These are phyloP conservation scores for Liasis olivaceus DNA, from an alignment of 2,797 vertebrate species.

Conservation along the genomic window DNA sequence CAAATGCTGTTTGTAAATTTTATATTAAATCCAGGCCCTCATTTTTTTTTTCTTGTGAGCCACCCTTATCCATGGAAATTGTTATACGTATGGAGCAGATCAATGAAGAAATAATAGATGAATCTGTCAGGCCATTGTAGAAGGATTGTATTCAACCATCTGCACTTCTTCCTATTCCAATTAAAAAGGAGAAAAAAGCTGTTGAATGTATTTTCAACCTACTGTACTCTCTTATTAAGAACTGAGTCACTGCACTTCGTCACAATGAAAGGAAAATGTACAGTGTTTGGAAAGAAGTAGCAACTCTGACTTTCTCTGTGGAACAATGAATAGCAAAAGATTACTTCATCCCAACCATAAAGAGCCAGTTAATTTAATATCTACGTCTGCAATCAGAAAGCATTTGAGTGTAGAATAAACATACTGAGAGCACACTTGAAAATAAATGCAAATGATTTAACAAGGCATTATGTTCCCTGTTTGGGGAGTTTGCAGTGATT, in stretches of 20 bases:
- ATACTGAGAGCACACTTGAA: not conserved
- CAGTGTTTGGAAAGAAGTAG: not conserved
- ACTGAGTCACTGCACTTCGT: not conserved
- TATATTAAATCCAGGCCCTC: not conserved
- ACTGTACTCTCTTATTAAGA: not conserved
- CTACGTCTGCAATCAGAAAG: slow-evolving; percentile 14
- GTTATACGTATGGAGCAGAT: not conserved
- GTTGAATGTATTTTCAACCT: not conserved
- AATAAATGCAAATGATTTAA: slow-evolving; percentile 8
- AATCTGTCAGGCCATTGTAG: not conserved
- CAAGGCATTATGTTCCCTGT: not conserved
- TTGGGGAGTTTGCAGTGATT: not conserved
- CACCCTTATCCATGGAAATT: not conserved
- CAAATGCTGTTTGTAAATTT: not conserved
- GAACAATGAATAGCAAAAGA: not conserved
- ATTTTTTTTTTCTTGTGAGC: not conserved
- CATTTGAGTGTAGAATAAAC: slow-evolving; percentile 12
- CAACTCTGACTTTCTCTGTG: not conserved
- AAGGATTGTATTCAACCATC: not conserved
- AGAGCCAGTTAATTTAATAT: not conserved
- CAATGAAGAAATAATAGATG: not conserved
- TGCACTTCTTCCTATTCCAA: not conserved
- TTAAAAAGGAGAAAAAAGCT: not conserved
- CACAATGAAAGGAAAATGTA: not conserved
- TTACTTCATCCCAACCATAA: slow-evolving; percentile 3